A percentile compares a stretch with the other conserved stretches of the same genome.
phyloP scores from a whole-genome alignment of 2,888 invertebrate species.

The Nudaria mundana region DNA sequence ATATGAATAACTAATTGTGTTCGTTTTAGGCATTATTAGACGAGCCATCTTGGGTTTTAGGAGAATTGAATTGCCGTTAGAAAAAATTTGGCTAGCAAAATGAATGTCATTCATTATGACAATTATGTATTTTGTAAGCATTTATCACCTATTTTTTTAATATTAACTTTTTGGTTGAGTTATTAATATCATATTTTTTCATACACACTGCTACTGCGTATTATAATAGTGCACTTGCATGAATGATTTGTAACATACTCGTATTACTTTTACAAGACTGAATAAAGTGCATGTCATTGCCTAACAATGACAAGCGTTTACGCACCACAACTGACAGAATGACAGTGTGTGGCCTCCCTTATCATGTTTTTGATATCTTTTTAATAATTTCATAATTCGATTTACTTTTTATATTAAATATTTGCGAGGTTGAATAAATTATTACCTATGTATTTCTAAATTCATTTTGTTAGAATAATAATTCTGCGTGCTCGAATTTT shows the following conservation, averaged over 20 bases:
- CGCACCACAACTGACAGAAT: constrained; percentile 15
- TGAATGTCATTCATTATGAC: no score
- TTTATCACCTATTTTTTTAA: no score
- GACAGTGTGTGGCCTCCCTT: constrained; percentile 26
- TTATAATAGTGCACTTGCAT: constrained; percentile 23
- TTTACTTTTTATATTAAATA: constrained; percentile 5
- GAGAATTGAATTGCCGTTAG: no score
- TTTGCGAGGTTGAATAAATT: no score
- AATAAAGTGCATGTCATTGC: constrained; percentile 19
- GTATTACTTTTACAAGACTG: constrained; percentile 17
- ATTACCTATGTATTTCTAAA: no score
- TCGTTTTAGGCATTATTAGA: no score
- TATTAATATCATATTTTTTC: constrained; percentile 13
- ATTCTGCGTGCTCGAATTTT: no score
- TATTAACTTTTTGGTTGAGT: constrained; percentile 12
- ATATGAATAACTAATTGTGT: no score
- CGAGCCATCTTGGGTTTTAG: no score
- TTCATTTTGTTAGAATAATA: no score
- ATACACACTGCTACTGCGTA: constrained; percentile 16
- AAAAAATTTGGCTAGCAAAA: no score
- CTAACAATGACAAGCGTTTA: constrained; percentile 19
- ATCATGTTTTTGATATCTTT: constrained; percentile 24
- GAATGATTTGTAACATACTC: constrained; percentile 14
- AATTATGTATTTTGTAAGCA: no score
- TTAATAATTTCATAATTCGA: constrained; percentile 6